Evolutionary conservation across 2,888 invertebrate genomes (phyloP).

Genomic region (Argyresthia goedartella): DNA sequence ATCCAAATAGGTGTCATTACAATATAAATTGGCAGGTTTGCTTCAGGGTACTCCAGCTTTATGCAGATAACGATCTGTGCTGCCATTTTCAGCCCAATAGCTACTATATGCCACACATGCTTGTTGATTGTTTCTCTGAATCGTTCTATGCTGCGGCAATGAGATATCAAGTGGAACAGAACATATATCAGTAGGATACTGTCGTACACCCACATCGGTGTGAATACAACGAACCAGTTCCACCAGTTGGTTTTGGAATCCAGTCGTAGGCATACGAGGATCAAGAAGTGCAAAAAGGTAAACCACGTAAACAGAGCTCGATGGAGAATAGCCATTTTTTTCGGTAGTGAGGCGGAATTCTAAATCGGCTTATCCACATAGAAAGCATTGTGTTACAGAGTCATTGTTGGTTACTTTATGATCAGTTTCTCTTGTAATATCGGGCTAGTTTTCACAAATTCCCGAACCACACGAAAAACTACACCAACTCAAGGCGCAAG

Average conservation of each 20-base stretch:
- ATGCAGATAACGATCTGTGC: slow-evolving; percentile 91
- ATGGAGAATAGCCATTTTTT: slow-evolving; percentile 86
- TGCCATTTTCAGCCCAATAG: slow-evolving; percentile 86
- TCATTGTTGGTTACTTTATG: too few relatives aligned
- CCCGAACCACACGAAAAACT: too few relatives aligned
- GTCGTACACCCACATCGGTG: slow-evolving; percentile 95
- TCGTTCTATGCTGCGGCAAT: slow-evolving; percentile 78
- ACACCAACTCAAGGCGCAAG: too few relatives aligned
- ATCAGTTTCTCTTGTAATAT: too few relatives aligned
- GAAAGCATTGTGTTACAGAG: too few relatives aligned
- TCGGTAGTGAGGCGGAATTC: background rate
- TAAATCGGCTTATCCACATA: too few relatives aligned
- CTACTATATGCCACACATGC: slow-evolving; percentile 80
- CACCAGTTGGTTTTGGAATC: slow-evolving; percentile 91
- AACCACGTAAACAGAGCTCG: slow-evolving; percentile 96
- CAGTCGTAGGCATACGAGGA: slow-evolving; percentile 85
- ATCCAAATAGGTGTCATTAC: slow-evolving; percentile 92
- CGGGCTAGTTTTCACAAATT: too few relatives aligned
- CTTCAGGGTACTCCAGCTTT: slow-evolving; percentile 82
- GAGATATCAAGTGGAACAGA: slow-evolving; percentile 88
- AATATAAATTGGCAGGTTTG: slow-evolving; percentile 81
- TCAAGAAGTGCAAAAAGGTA: slow-evolving; percentile 87
- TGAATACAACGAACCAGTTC: slow-evolving; percentile 97
- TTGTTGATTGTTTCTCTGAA: slow-evolving; percentile 70
- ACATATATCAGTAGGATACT: slow-evolving; percentile 88